phyloP scores from a whole-genome alignment of 2,113 vertebrate genomes.

The Heptranchias perlo region DNA sequence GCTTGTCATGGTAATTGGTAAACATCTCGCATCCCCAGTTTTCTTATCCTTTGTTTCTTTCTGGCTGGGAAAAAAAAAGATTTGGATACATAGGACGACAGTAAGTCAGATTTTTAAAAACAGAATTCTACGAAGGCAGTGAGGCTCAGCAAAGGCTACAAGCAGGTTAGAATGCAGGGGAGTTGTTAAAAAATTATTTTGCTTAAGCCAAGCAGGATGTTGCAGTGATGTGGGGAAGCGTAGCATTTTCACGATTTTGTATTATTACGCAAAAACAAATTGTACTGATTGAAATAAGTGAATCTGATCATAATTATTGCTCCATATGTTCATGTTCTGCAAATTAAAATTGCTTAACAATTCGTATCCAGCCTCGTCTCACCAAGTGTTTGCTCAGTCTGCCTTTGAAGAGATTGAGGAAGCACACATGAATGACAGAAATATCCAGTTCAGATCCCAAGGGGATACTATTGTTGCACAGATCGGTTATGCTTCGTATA shows the following conservation, averaged over 20 bases:
- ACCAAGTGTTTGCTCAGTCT: neutral
- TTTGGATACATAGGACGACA: neutral
- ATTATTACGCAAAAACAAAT: neutral
- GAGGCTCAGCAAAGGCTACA: neutral
- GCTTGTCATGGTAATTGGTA: neutral
- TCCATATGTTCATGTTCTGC: neutral
- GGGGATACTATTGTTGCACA: neutral
- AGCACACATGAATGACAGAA: neutral
- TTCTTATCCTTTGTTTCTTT: neutral
- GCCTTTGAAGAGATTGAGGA: neutral
- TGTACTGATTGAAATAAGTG: neutral
- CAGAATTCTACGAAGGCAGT: neutral
- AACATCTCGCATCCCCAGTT: neutral
- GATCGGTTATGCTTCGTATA: neutral
- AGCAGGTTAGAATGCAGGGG: neutral
- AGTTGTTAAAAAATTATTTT: neutral
- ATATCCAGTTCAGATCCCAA: neutral
- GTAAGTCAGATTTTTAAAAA: neutral
- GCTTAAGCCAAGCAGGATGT: neutral
- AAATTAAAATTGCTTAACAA: neutral
- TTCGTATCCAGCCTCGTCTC: neutral
- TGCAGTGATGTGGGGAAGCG: neutral
- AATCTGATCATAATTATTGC: neutral
- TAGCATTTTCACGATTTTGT: neutral
- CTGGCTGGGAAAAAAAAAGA: neutral